Evolutionary conservation across 2,113 vertebrate species (phyloP).

Genomic region (Sardina pilchardus): DNA sequence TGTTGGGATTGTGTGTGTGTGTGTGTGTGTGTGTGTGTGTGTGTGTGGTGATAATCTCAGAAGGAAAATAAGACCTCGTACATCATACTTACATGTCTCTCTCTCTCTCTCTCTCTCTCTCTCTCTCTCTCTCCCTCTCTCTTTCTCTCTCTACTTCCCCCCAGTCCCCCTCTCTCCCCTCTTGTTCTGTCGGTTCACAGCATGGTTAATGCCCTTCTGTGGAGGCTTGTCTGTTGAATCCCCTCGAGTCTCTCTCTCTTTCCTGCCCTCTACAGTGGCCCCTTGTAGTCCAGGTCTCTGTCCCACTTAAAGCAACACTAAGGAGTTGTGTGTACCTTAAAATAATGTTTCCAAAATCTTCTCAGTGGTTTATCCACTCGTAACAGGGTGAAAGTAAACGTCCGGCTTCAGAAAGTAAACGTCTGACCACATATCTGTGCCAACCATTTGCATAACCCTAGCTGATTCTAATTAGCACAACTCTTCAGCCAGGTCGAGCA

Average conservation of each 20-base stretch:
- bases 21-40: background rate
- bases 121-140: background rate
- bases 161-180: background rate
- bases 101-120: background rate
- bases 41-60: background rate
- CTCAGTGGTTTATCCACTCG: too few relatives aligned
- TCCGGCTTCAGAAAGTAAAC: too few relatives aligned
- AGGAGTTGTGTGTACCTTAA: too few relatives aligned
- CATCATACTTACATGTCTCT: background rate
- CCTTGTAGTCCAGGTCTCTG: background rate
- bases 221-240: slow-evolving; percentile 10
- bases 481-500: too few relatives aligned
- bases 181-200: too few relatives aligned
- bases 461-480: too few relatives aligned
- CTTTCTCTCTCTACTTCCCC: background rate
- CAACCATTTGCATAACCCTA: too few relatives aligned
- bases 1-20: slow-evolving; percentile 1
- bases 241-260: background rate
- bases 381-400: too few relatives aligned
- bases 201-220: slow-evolving; percentile 19
- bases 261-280: slow-evolving; percentile 19
- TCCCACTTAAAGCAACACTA: too few relatives aligned
- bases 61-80: too few relatives aligned
- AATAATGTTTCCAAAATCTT: too few relatives aligned
- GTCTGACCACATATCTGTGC: too few relatives aligned